Conservation (phyloP, 2,113 vertebrate genomes). For the Callospermophilus lateralis region DNA sequence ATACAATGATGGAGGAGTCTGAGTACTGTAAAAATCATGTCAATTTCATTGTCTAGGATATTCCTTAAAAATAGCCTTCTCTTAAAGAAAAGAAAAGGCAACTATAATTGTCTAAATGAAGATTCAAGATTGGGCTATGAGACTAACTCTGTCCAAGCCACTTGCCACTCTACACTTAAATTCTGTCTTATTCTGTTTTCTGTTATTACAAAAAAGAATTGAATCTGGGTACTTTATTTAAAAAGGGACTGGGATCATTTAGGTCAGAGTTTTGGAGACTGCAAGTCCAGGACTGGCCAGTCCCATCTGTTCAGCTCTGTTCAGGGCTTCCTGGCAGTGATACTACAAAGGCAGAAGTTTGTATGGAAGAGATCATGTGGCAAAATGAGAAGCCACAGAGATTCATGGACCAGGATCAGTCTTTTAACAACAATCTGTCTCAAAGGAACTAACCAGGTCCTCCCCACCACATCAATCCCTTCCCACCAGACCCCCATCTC, state of each 20-base stretch:
- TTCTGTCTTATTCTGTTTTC: neutral
- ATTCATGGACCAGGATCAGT: too few species aligned
- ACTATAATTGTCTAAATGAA: neutral
- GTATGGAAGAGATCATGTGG: too few species aligned
- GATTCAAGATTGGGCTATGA: neutral
- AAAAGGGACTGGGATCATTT: neutral
- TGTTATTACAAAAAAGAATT: neutral
- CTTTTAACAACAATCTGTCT: neutral
- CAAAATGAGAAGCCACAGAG: neutral
- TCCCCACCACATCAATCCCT: neutral
- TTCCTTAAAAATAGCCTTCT: neutral
- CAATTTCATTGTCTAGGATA: neutral
- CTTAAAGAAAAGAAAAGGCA: neutral
- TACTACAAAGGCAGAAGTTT: neutral
- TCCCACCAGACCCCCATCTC: neutral
- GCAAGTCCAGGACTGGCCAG: neutral
- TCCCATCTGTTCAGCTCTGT: neutral
- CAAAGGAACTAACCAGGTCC: too few species aligned
- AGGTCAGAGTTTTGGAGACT: neutral
- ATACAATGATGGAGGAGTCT: neutral
- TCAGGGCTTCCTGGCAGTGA: neutral
- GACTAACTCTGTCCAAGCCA: neutral
- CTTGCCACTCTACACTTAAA: too few species aligned
- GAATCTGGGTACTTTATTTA: neutral
- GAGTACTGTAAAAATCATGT: neutral